Percentiles rank a stretch among this genome's conserved stretches.
Evolutionary conservation across 2,797 vertebrate genomes (phyloP).

Genomic region (Crocidura indochinensis): DNA sequence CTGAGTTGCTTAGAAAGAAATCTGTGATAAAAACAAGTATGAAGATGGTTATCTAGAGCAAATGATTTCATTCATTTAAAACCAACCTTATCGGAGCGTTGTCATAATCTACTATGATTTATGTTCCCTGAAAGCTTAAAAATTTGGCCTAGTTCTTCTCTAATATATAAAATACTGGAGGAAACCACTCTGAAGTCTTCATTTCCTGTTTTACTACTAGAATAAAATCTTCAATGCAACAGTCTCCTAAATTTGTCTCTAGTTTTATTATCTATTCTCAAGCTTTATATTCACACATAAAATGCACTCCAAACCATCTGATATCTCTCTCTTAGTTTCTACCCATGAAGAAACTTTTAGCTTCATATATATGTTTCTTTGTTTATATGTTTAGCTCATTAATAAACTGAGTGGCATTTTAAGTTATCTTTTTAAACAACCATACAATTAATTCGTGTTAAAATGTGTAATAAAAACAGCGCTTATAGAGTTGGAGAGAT

Average conservation of each 20-base stretch:
- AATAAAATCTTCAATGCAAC: constrained; percentile 33
- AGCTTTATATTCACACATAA: constrained; percentile 4
- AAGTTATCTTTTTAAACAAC: constrained; percentile 12
- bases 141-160: constrained; percentile 4
- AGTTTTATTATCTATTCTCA: constrained; percentile 40
- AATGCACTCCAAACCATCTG: neutral
- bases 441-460: neutral
- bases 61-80: constrained; percentile 43
- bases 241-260: neutral
- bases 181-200: neutral
- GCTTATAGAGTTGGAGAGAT: neutral
- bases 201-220: constrained; percentile 22
- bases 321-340: neutral
- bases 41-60: constrained; percentile 65
- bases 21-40: constrained; percentile 82
- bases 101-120: constrained; percentile 4
- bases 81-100: neutral
- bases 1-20: constrained; percentile 76
- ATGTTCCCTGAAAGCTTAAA: neutral
- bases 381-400: neutral
- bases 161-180: neutral
- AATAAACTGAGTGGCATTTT: neutral
- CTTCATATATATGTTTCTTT: neutral
- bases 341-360: neutral
- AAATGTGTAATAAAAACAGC: constrained; percentile 14